Base-by-base conservation (phyloP, 2,888 invertebrate species). In the Poecilus cupreus region DNA sequence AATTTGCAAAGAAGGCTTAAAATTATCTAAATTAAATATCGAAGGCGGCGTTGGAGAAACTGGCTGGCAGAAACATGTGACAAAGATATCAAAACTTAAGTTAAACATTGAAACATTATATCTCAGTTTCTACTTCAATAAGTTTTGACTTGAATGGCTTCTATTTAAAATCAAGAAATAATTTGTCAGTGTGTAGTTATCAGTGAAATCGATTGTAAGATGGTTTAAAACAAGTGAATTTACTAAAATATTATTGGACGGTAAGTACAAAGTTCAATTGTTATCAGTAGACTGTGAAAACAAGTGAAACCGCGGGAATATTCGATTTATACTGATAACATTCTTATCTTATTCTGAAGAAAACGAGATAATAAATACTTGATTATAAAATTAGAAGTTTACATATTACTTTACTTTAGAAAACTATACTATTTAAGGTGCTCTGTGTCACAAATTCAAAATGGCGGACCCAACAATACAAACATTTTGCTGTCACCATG, bases 381-480 rank as follows among this genome's bases (percentile, higher is more conserved):
- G n/a, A n/a, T n/a, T n/a, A n/a, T n/a, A n/a, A n/a, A n/a, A n/a
- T n/a, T n/a, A n/a, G n/a, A n/a, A n/a, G n/a, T n/a, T n/a, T n/a
- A n/a, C n/a, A n/a, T n/a, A n/a, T n/a, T n/a, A n/a, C n/a, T n/a
- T n/a, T n/a, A n/a, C n/a, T n/a, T n/a, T n/a, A 32, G 8, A 43
- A 11, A n/a, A 43, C n/a, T 43, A 3, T 43, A 8, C 10, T 60
- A 10, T 57, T 24, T 60, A 13, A 60, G 60, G 60, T 60, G 60
- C 26, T 60, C 8, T 1, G 3, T 4, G 2, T 51, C 18, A 8
- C 18, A 51, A 39, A 68, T 10, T 11, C 43, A 85, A 81, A 83
- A 95, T 95, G 96, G 94, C 95, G 39, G 96, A 96, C 89, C 96
- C 96, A 77, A 95, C 95, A 49, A 94, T 96, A 85, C 96, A 96